A percentile compares a stretch with the other conserved stretches of the same genome.
phyloP scores from a whole-genome alignment of 1,140 invertebrate genomes.

The Agrypnia vestita region DNA sequence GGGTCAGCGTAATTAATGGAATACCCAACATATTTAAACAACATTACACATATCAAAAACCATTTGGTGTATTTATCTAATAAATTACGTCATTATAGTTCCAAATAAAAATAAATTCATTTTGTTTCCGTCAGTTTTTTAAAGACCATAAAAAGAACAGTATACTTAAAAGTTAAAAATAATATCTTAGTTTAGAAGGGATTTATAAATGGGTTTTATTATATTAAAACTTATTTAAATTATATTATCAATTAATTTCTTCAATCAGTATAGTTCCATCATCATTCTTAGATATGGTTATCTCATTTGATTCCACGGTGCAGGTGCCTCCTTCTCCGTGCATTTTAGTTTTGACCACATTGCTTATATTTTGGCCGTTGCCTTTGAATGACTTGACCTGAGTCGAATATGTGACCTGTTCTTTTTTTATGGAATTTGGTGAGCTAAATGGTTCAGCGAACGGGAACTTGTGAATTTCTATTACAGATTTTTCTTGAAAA shows the following conservation, averaged over 20 bases:
- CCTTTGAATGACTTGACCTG: conserved; percentile 13
- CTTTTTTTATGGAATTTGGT: conserved; percentile 59
- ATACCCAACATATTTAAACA: neutral
- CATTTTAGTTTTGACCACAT: conserved; percentile 4
- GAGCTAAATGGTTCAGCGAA: conserved; percentile 70
- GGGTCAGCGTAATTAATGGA: conserved; percentile 7
- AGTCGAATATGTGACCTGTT: conserved; percentile 39
- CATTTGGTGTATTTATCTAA: too few species aligned
- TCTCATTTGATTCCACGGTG: neutral
- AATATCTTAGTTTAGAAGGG: too few species aligned
- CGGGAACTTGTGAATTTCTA: conserved; percentile 68
- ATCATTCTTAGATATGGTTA: conserved; percentile 13
- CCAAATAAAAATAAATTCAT: too few species aligned
- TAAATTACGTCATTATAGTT: too few species aligned
- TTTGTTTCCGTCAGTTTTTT: too few species aligned
- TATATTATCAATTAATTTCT: too few species aligned
- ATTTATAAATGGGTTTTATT: too few species aligned
- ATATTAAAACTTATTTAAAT: too few species aligned
- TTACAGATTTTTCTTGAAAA: conserved; percentile 33
- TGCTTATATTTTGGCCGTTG: conserved; percentile 9
- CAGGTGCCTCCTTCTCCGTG: neutral
- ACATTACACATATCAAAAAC: neutral
- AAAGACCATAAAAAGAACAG: too few species aligned
- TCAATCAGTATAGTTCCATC: neutral
- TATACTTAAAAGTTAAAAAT: too few species aligned